Conservation (phyloP, 1,140 invertebrate species). For the Pogonomyrmex californicus region DNA sequence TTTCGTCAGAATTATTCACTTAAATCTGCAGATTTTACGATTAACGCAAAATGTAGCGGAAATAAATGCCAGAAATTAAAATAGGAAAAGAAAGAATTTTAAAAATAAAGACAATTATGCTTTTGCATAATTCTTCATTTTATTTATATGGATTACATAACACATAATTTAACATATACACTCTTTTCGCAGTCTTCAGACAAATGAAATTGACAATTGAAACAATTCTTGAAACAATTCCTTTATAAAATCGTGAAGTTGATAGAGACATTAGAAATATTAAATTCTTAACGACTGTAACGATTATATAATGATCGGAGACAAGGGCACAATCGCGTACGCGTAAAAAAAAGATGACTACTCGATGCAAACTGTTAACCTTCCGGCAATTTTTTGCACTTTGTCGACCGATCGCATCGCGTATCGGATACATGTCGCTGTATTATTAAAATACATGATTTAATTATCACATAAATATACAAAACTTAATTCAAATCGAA, state of each 20-base stretch:
- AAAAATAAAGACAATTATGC: not conserved
- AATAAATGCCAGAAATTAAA: not conserved
- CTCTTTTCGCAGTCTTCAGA: not conserved
- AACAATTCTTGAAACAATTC: not conserved
- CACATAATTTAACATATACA: not conserved
- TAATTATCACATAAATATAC: conserved; percentile 8
- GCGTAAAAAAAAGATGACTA: conserved; percentile 24
- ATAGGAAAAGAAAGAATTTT: not conserved
- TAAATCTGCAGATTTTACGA: not conserved
- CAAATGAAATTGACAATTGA: not conserved
- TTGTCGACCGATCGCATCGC: not conserved
- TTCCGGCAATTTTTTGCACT: conserved; percentile 24
- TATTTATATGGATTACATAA: not conserved
- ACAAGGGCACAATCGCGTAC: not conserved
- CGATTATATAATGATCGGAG: conserved; percentile 30
- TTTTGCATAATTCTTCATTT: not conserved
- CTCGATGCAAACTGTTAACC: conserved; percentile 17
- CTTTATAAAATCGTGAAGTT: not conserved
- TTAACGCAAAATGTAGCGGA: not conserved
- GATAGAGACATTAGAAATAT: conserved; percentile 16
- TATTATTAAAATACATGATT: conserved; percentile 13
- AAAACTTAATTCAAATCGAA: not conserved
- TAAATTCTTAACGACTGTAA: not conserved
- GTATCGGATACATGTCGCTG: not conserved
- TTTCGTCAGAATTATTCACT: not conserved